Conservation (phyloP, 2,113 vertebrate genomes). For the Chaetodon trifascialis region DNA sequence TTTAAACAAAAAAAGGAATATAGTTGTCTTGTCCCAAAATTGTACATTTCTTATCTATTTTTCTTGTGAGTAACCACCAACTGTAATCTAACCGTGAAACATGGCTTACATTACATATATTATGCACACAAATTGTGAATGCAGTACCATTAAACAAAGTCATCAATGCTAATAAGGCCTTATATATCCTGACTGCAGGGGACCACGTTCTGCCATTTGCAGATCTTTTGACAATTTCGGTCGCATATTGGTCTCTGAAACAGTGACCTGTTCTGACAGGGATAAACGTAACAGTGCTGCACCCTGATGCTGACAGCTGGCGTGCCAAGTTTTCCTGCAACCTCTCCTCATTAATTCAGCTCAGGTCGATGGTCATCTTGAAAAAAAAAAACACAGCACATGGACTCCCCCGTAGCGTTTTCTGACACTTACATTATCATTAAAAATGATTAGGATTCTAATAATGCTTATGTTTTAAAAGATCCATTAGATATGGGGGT, state of each 20-base stretch:
- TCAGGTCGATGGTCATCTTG: slow-evolving; percentile 59
- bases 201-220: slow-evolving; percentile 4
- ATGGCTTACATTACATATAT: not conserved
- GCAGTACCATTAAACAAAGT: not conserved
- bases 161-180: not conserved
- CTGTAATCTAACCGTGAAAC: not conserved
- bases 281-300: slow-evolving; percentile 32
- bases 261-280: slow-evolving; percentile 40
- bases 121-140: not conserved
- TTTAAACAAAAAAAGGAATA: not conserved
- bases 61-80: not conserved
- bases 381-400: slow-evolving; percentile 32
- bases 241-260: slow-evolving; percentile 5
- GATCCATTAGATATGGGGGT: slow-evolving; percentile 19
- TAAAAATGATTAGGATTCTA: slow-evolving; percentile 61
- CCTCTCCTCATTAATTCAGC: slow-evolving; percentile 72
- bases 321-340: slow-evolving; percentile 34
- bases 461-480: slow-evolving; percentile 66
- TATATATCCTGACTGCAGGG: not conserved
- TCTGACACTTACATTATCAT: slow-evolving; percentile 60
- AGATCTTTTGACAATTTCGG: slow-evolving; percentile 33
- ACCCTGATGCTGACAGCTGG: slow-evolving; percentile 61
- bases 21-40: not conserved
- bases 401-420: slow-evolving; percentile 13
- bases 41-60: not conserved